Base-by-base conservation (phyloP, 2,888 invertebrate species). In the Drosophila quinaria region DNA sequence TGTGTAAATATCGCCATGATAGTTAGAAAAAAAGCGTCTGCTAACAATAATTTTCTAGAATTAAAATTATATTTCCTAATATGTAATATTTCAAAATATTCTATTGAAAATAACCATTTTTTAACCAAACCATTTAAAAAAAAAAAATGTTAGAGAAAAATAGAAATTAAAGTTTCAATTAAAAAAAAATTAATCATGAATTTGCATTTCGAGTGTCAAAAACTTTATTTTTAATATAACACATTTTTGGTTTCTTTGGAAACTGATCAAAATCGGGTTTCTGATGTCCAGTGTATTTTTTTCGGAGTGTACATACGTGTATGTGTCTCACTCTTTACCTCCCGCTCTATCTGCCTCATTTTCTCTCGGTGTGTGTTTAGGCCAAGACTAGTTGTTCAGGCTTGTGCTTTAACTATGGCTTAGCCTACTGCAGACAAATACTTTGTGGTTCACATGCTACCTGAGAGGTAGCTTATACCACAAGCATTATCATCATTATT, bases 401-500 rank as follows among this genome's bases (percentile, higher is more conserved):
- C 61, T 41, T 41, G 46, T 37, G 65, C 71, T 58, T 58, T 70
- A 81, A 71, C 65, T 63, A 67, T 61, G 66, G 87, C 74, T 78
- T 65, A 68, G 75, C 88, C 79, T 46, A 65, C 37, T 61, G 64
- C 71, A 79, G 82, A 59, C 72, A 74, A 78, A 84, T 67, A 74
- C 75, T 72, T 62, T 71, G 62, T 50, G 78, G 68, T 62, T 87
- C 71, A 69, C 68, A 70, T 76, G 74, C 55, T 44, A 51, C 19
- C 63, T 67, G 69, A 49, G 77, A 80, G 89, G 69, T 71, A 66
- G 87, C 69, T 72, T 78, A 74, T 17, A 52, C 70, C 56, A 59
- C 31, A 46, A 58, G 44, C 51, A 58, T 41, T 11, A 42, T 11
- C 19, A 31, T 31, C 17, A 47, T 11, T 60, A 54, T 29, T 39